A percentile compares a stretch with the other conserved stretches of the same genome.
phyloP scores from a whole-genome alignment of 2,888 invertebrate species.

The Agrotis segetum region DNA sequence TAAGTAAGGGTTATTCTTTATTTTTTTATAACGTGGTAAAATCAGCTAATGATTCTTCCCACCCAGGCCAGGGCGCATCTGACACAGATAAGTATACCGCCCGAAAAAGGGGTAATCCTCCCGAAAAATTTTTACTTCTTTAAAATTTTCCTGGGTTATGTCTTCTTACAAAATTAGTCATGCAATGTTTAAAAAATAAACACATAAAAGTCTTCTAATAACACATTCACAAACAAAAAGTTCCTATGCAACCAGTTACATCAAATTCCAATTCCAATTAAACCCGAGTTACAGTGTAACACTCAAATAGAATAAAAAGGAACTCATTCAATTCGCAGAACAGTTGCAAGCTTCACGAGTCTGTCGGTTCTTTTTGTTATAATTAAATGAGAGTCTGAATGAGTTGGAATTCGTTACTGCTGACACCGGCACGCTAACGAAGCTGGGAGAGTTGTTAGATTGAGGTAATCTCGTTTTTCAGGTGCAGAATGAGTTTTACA shows the following conservation, averaged over 20 bases:
- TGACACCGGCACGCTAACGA: conserved; percentile 27
- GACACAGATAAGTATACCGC: no score
- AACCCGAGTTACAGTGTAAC: conserved; percentile 6
- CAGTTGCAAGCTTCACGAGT: conserved; percentile 17
- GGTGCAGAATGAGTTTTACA: background rate
- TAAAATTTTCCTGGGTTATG: no score
- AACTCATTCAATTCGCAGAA: conserved; percentile 33
- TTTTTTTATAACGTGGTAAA: no score
- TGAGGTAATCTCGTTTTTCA: background rate
- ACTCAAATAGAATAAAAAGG: conserved; percentile 15
- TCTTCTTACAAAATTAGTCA: no score
- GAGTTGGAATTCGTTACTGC: conserved; percentile 35
- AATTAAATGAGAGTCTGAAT: conserved; percentile 30
- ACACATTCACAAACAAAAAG: background rate
- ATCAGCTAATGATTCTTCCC: no score
- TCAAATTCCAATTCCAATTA: background rate
- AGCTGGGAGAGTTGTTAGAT: conserved; percentile 7
- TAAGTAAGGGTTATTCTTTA: no score
- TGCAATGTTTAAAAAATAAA: background rate
- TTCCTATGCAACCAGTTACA: background rate
- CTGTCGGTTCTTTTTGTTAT: conserved; percentile 23
- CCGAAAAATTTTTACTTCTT: no score
- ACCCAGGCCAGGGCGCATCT: no score
- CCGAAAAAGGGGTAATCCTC: no score
- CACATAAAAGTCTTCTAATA: background rate